Percentiles rank a stretch among this genome's conserved stretches.
Evolutionary conservation across 2,888 invertebrate genomes (phyloP).

Genomic region (Ischnus inquisitorius): DNA sequence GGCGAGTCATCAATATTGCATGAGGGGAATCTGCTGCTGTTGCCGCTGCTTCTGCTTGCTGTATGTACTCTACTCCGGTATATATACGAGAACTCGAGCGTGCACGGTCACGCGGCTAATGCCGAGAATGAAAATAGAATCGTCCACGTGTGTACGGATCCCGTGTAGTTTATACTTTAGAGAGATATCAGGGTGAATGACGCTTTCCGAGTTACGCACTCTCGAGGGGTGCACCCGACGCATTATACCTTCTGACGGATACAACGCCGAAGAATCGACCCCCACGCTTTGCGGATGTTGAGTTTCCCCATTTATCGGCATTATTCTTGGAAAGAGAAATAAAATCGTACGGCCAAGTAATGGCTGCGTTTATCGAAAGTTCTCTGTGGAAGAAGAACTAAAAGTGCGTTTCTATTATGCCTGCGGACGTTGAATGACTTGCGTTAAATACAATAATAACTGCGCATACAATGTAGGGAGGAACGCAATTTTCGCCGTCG

Average conservation of each 20-base stretch:
- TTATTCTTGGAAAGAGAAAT: conserved; percentile 19
- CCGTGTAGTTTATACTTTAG: conserved; percentile 64
- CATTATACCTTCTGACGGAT: conserved; percentile 59
- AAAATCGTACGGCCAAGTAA: not conserved
- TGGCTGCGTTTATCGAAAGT: conserved; percentile 2
- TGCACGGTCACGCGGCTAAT: conserved; percentile 80
- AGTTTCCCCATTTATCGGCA: conserved; percentile 14
- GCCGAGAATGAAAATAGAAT: conserved; percentile 82
- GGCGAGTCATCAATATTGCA: conserved; percentile 85
- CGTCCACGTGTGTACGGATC: conserved; percentile 38
- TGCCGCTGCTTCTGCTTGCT: conserved; percentile 19
- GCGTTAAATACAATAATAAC: not conserved
- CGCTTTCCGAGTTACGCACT: conserved; percentile 54
- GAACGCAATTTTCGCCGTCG: not conserved
- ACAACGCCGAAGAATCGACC: conserved; percentile 33
- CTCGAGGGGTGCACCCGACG: conserved; percentile 29
- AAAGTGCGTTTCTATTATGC: conserved; percentile 1
- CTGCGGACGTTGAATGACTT: not conserved
- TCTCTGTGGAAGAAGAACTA: conserved; percentile 6
- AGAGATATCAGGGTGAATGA: conserved; percentile 58
- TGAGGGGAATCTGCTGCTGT: conserved; percentile 79
- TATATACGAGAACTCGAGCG: conserved; percentile 69
- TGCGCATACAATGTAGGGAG: not conserved
- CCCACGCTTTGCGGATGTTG: not conserved
- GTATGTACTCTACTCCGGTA: conserved; percentile 26